Percentiles rank a stretch among this genome's conserved stretches.
Conservation (phyloP, 2,888 invertebrate species). For the Tribolium freemani region DNA sequence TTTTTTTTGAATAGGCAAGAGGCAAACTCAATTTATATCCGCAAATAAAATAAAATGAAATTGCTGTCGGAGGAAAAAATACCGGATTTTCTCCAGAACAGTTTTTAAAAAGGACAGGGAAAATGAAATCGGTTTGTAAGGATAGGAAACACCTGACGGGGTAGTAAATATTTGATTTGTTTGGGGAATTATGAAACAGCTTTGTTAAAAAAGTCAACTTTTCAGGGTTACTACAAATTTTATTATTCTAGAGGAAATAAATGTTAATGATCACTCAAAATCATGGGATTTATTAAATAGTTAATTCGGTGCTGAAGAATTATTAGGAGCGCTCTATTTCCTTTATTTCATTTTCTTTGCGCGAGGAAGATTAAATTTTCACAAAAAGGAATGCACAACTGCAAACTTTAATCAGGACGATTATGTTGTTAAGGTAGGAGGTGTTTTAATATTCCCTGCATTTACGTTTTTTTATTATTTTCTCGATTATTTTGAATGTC, state of each 20-base stretch:
- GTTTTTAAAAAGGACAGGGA: neutral
- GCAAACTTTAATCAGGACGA: neutral
- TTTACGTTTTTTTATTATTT: neutral
- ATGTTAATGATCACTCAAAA: neutral
- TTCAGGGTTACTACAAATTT: neutral
- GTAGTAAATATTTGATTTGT: neutral
- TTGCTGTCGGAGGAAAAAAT: neutral
- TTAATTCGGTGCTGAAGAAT: neutral
- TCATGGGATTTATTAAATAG: neutral
- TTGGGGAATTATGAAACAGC: neutral
- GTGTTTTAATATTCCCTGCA: neutral
- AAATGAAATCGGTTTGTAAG: neutral
- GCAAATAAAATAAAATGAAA: neutral
- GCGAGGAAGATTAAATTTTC: neutral
- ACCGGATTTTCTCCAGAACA: neutral
- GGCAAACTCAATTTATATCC: neutral
- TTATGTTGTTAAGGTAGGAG: neutral
- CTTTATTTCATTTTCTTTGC: neutral
- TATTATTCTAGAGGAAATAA: neutral
- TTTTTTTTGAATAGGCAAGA: neutral
- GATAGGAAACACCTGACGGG: neutral
- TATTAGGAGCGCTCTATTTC: neutral
- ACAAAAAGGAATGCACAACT: neutral
- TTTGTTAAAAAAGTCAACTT: neutral
- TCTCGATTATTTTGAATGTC: no score